Percentiles rank a stretch among this genome's conserved stretches.
These are phyloP conservation scores for Limnothrissa miodon DNA, from an alignment of 2,113 vertebrate genomes.

Conservation along the genomic window DNA sequence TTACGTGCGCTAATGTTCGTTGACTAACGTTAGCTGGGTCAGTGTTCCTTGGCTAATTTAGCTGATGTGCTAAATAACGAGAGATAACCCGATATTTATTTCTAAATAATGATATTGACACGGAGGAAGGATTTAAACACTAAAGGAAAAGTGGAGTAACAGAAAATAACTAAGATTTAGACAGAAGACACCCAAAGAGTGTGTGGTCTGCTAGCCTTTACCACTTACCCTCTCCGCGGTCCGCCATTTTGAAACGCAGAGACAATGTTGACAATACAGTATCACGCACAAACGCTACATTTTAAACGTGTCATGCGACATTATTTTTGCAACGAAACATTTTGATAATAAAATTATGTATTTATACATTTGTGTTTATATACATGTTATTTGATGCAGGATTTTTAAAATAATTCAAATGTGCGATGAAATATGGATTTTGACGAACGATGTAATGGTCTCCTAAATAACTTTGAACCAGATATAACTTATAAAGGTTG, in stretches of 20 bases:
- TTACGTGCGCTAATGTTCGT: neutral
- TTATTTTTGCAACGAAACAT: neutral
- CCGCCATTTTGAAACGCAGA: slow-evolving; percentile 72
- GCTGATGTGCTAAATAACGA: neutral
- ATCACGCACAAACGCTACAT: slow-evolving; percentile 23
- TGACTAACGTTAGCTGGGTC: neutral
- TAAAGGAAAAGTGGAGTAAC: neutral
- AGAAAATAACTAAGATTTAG: neutral
- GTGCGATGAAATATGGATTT: neutral
- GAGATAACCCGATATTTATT: neutral
- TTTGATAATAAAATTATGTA: neutral
- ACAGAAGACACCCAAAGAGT: neutral
- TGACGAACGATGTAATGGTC: neutral
- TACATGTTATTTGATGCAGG: neutral
- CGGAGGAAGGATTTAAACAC: neutral
- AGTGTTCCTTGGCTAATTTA: neutral
- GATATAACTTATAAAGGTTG: neutral
- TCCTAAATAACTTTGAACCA: neutral
- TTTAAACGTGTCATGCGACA: neutral
- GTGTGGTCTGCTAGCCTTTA: neutral
- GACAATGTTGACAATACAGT: slow-evolving; percentile 62
- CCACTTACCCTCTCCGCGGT: slow-evolving; percentile 67
- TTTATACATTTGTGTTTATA: neutral
- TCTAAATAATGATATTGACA: neutral
- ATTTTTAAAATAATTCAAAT: neutral